Evolutionary conservation across 2,113 vertebrate genomes (phyloP).

Genomic region (Tautogolabrus adspersus): DNA sequence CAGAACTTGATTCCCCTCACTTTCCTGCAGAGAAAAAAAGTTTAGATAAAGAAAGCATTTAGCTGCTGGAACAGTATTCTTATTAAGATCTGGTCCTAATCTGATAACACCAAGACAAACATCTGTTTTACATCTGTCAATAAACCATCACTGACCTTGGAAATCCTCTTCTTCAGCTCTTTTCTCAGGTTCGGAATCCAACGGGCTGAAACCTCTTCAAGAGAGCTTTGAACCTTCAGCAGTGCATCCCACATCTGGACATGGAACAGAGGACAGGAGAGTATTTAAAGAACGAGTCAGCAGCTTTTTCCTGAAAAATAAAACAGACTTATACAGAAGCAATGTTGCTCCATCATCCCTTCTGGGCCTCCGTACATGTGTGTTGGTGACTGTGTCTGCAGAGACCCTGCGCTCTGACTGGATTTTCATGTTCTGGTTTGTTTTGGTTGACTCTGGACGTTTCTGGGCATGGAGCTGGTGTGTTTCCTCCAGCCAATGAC

Average conservation of each 20-base stretch:
- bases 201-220: constrained; percentile 52
- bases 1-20: constrained; percentile 53
- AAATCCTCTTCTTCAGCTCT: constrained; percentile 76
- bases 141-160: constrained; percentile 52
- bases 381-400: too few species aligned
- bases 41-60: not conserved
- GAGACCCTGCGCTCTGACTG: too few species aligned
- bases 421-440: too few species aligned
- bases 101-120: not conserved
- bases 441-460: too few species aligned
- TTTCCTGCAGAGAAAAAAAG: constrained; percentile 49
- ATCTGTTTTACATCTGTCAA: not conserved
- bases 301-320: too few species aligned
- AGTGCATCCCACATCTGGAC: constrained; percentile 80
- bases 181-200: constrained; percentile 66
- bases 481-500: too few species aligned
- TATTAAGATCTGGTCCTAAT: too few species aligned
- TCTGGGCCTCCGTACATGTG: too few species aligned
- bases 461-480: too few species aligned
- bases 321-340: too few species aligned
- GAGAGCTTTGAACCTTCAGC: constrained; percentile 65
- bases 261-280: not conserved
- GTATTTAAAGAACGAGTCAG: too few species aligned
- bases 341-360: too few species aligned
- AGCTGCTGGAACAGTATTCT: not conserved